These are phyloP conservation scores for Sarcophaga peregrina DNA, from an alignment of 1,140 invertebrate species.

Conservation along the genomic window DNA sequence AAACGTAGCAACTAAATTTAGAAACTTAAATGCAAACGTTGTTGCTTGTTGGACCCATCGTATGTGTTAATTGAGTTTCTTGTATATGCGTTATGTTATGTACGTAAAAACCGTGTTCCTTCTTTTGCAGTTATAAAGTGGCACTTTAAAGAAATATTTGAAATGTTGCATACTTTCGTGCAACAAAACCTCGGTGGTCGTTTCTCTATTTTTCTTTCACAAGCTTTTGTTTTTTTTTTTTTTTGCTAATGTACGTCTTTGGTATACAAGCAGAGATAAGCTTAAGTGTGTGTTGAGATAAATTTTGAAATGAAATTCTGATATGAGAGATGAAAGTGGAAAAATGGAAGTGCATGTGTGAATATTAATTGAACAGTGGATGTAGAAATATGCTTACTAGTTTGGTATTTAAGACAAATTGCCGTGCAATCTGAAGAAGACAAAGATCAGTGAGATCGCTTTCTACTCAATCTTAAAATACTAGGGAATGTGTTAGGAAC, in stretches of 20 bases:
- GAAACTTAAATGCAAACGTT: not conserved
- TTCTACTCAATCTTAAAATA: no score
- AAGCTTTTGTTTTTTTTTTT: not conserved
- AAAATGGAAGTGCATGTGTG: no score
- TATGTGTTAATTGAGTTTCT: conserved; percentile 26
- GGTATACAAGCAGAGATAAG: not conserved
- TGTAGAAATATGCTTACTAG: no score
- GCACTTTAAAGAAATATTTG: not conserved
- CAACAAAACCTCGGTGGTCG: not conserved
- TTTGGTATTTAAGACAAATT: not conserved
- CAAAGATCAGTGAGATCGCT: no score
- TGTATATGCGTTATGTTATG: not conserved
- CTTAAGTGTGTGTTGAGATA: not conserved
- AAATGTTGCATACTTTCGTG: not conserved
- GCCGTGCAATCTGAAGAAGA: not conserved
- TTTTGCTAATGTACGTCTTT: not conserved
- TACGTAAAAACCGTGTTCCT: not conserved
- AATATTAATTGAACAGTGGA: no score
- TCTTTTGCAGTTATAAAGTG: not conserved
- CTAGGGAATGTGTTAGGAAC: no score
- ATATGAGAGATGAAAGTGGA: not conserved
- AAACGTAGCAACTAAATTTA: not conserved
- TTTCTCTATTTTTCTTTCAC: no score
- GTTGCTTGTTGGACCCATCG: no score
- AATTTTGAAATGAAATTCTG: not conserved